These are phyloP conservation scores for Agrochola circellaris DNA, from an alignment of 2,888 invertebrate genomes.

Conservation along the genomic window DNA sequence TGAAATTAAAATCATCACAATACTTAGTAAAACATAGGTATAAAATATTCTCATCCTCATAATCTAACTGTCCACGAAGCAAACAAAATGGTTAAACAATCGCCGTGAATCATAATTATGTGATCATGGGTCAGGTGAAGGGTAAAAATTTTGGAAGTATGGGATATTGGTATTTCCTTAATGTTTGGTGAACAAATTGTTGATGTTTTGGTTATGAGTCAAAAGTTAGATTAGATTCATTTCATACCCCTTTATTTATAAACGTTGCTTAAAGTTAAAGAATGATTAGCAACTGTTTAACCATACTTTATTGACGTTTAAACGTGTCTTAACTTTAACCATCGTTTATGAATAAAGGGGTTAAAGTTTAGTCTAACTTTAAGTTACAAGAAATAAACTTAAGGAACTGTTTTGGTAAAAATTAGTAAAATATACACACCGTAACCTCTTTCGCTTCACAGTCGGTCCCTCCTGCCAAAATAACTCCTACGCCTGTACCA, in stretches of 20 bases:
- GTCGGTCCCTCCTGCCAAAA: conserved; percentile 96
- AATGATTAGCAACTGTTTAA: no score
- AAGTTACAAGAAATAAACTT: background rate
- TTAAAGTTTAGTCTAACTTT: background rate
- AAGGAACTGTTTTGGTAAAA: background rate
- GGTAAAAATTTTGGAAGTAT: background rate
- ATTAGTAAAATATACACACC: conserved; percentile 87
- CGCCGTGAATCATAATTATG: background rate
- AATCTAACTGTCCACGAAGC: background rate
- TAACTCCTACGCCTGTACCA: conserved; percentile 95
- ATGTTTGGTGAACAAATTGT: background rate
- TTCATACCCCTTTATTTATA: no score
- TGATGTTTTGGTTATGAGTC: background rate
- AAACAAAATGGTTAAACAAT: conserved; percentile 2
- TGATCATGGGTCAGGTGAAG: background rate
- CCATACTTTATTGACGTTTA: no score
- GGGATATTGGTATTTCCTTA: background rate
- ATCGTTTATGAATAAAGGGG: no score
- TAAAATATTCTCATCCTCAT: background rate
- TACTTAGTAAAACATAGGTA: background rate
- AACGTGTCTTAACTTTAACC: no score
- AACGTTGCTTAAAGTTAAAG: no score
- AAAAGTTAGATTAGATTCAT: background rate
- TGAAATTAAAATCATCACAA: conserved; percentile 74
- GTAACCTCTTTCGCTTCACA: conserved; percentile 98